phyloP scores from a whole-genome alignment of 2,797 vertebrate genomes.

The Thripadectes ignobilis region DNA sequence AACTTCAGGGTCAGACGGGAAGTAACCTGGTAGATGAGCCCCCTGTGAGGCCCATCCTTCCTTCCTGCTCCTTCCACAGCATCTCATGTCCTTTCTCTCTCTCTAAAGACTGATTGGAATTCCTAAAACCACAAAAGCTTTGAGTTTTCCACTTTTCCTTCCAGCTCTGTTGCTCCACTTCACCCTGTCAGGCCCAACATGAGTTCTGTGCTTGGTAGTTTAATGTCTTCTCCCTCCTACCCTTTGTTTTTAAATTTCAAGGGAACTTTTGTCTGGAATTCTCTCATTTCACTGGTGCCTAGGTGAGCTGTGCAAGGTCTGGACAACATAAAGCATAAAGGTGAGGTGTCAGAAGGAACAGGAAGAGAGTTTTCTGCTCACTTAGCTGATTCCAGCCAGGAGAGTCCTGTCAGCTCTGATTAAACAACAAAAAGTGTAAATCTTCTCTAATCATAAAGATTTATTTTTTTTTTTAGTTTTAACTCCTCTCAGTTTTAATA shows the following conservation, averaged over 20 bases:
- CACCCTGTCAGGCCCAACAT: not conserved
- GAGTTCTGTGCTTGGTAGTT: not conserved
- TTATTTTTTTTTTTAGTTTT: not conserved
- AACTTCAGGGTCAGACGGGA: not conserved
- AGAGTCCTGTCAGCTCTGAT: not conserved
- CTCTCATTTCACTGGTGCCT: not conserved
- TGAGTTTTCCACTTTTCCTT: not conserved
- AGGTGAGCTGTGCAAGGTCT: not conserved
- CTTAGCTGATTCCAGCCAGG: not conserved
- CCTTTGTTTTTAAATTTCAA: not conserved
- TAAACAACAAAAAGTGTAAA: not conserved
- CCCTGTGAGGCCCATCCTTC: not conserved
- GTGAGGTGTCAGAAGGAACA: not conserved
- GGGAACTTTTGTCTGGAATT: not conserved
- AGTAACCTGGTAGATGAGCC: not conserved
- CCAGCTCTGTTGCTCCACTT: not conserved
- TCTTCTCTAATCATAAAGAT: not conserved
- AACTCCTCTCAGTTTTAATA: not conserved
- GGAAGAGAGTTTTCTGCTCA: not conserved
- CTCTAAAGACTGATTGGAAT: not conserved
- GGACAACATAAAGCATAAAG: not conserved
- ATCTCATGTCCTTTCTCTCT: not conserved
- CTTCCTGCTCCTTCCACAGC: not conserved
- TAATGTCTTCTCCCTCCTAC: not conserved
- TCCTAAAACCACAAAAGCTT: not conserved